phyloP scores from a whole-genome alignment of 2,797 vertebrate species.

The Coendou prehensilis region DNA sequence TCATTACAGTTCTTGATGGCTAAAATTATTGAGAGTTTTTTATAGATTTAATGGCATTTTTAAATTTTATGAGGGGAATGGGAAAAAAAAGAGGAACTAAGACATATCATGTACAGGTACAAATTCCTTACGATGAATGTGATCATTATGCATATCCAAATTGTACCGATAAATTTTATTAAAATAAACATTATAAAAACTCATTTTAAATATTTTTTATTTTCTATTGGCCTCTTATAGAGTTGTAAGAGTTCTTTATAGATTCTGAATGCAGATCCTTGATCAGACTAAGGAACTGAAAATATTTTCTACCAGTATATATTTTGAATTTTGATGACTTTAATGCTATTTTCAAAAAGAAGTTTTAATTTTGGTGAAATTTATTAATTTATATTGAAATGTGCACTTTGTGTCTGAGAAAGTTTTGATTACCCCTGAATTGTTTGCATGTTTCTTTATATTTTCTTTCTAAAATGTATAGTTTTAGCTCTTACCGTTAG shows the following conservation, averaged over 20 bases:
- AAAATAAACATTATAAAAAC: background rate
- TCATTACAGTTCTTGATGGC: background rate
- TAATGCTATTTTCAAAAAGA: background rate
- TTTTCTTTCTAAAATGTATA: background rate
- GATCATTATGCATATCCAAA: too few relatives aligned
- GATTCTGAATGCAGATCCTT: background rate
- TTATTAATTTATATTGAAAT: background rate
- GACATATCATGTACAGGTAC: background rate
- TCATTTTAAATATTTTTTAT: background rate
- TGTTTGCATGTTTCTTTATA: background rate
- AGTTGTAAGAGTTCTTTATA: background rate
- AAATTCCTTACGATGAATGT: too few relatives aligned
- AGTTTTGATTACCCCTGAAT: background rate
- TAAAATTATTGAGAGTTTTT: background rate
- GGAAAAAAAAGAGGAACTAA: background rate
- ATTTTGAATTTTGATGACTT: background rate
- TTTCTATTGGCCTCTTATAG: background rate
- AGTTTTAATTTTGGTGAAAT: background rate
- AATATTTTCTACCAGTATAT: background rate
- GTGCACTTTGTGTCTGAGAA: background rate
- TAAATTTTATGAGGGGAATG: background rate
- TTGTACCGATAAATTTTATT: too few relatives aligned
- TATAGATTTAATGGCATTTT: background rate
- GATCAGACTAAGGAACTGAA: background rate
- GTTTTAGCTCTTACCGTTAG: background rate